Percentiles rank a stretch among this genome's conserved stretches.
These are phyloP conservation scores for Bellardia bayeri DNA, from an alignment of 2,888 invertebrate species.

Conservation along the genomic window DNA sequence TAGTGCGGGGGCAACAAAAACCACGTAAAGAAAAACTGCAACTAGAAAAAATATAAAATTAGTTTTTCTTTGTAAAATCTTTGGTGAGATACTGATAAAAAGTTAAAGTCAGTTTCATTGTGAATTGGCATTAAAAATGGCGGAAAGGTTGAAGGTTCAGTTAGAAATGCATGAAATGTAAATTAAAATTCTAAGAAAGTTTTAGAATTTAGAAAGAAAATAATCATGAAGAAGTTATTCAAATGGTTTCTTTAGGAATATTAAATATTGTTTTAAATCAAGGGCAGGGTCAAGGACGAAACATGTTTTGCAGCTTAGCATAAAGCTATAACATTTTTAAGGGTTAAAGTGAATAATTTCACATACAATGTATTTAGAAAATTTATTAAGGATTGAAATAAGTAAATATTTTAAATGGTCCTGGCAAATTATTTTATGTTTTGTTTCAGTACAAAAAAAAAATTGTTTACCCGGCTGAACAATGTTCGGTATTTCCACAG, in stretches of 20 bases:
- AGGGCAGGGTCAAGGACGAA: too few species aligned
- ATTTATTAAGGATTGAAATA: too few species aligned
- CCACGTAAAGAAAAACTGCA: constrained; percentile 40
- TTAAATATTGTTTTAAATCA: too few species aligned
- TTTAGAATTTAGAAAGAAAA: constrained; percentile 12
- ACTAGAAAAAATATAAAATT: constrained; percentile 26
- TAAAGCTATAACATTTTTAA: too few species aligned
- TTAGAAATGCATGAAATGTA: constrained; percentile 33
- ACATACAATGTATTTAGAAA: too few species aligned
- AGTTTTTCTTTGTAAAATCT: constrained; percentile 37
- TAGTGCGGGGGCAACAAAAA: neutral
- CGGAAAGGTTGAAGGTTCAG: constrained; percentile 45
- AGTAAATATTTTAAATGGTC: too few species aligned
- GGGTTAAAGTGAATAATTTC: too few species aligned
- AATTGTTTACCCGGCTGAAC: too few species aligned
- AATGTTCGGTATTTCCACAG: too few species aligned
- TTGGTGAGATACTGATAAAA: constrained; percentile 22
- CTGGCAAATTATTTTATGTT: too few species aligned
- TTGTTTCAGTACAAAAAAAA: too few species aligned
- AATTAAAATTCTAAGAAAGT: constrained; percentile 40
- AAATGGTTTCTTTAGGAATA: neutral
- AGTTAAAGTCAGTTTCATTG: constrained; percentile 17
- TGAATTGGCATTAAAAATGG: constrained; percentile 5
- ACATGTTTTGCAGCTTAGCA: too few species aligned
- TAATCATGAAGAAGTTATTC: neutral